A percentile compares a stretch with the other conserved stretches of the same genome.
Evolutionary conservation across 2,113 vertebrate species (phyloP).

Genomic region (Sphaerodactylus townsendi): DNA sequence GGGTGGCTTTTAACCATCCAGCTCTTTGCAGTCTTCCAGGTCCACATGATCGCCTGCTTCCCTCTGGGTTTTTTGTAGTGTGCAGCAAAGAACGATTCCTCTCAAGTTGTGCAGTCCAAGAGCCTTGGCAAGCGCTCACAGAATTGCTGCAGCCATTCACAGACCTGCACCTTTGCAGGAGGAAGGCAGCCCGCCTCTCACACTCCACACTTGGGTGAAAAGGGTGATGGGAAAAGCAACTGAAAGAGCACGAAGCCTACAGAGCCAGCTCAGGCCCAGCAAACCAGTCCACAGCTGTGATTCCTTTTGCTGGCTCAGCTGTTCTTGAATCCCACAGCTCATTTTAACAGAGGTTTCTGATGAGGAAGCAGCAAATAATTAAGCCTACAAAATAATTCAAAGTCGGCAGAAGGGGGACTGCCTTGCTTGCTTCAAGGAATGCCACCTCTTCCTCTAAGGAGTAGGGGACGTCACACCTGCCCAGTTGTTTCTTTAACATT

Average conservation of each 20-base stretch:
- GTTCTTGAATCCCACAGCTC: constrained; percentile 1
- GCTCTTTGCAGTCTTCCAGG: neutral
- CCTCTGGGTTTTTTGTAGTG: neutral
- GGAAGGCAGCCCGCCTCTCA: neutral
- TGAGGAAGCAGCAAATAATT: constrained; percentile 24
- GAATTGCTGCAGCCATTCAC: neutral
- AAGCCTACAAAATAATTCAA: constrained; percentile 21
- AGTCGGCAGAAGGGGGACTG: accelerated
- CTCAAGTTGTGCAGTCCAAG: neutral
- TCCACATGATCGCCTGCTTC: neutral
- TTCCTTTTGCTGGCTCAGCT: constrained; percentile 11
- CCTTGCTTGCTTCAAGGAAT: accelerated
- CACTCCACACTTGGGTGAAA: neutral
- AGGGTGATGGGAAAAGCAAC: neutral
- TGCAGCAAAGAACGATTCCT: neutral
- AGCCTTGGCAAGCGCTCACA: neutral
- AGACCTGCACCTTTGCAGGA: neutral
- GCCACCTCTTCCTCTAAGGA: neutral
- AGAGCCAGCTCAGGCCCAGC: neutral
- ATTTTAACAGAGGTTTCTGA: constrained; percentile 1
- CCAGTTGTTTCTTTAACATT: neutral
- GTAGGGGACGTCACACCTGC: neutral
- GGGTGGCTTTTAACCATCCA: neutral
- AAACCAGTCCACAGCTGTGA: neutral
- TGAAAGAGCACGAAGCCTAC: neutral